A percentile compares a stretch with the other conserved stretches of the same genome.
These are phyloP conservation scores for Ranitomeya imitator DNA, from an alignment of 2,113 vertebrate genomes.

Conservation along the genomic window DNA sequence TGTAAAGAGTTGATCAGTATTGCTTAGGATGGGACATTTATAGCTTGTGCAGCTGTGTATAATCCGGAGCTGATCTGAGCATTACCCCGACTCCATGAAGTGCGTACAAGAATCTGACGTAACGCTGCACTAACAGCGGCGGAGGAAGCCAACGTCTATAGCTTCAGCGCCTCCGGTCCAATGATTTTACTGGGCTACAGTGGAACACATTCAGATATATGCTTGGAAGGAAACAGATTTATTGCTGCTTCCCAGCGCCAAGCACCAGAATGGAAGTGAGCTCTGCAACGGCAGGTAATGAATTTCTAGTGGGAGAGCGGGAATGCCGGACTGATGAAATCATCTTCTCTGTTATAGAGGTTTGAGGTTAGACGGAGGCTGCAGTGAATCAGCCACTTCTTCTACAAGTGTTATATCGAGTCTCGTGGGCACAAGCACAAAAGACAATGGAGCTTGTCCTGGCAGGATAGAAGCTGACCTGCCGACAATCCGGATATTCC, in stretches of 20 bases:
- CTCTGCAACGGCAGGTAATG: conserved; percentile 26
- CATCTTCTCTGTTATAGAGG: background rate
- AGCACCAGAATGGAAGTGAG: background rate
- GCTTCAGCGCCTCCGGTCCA: background rate
- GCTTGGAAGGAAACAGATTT: conserved; percentile 23
- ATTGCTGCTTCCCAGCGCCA: conserved; percentile 12
- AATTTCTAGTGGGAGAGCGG: background rate
- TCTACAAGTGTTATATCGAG: background rate
- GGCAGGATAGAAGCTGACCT: background rate
- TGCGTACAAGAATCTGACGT: background rate
- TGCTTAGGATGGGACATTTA: background rate
- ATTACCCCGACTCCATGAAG: background rate
- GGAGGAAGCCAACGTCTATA: background rate
- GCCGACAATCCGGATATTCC: background rate
- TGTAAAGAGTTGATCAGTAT: background rate
- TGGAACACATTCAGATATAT: background rate
- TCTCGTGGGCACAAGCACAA: background rate
- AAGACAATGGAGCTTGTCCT: background rate
- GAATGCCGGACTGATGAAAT: conserved; percentile 43
- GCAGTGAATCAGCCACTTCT: background rate
- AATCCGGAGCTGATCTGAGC: background rate
- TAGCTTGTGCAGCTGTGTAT: conserved; percentile 30
- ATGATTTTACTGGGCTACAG: background rate
- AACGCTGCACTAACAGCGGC: background rate
- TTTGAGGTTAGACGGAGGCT: conserved; percentile 11